These are phyloP conservation scores for Potorous gilbertii DNA, from an alignment of 2,797 vertebrate genomes.

Conservation along the genomic window DNA sequence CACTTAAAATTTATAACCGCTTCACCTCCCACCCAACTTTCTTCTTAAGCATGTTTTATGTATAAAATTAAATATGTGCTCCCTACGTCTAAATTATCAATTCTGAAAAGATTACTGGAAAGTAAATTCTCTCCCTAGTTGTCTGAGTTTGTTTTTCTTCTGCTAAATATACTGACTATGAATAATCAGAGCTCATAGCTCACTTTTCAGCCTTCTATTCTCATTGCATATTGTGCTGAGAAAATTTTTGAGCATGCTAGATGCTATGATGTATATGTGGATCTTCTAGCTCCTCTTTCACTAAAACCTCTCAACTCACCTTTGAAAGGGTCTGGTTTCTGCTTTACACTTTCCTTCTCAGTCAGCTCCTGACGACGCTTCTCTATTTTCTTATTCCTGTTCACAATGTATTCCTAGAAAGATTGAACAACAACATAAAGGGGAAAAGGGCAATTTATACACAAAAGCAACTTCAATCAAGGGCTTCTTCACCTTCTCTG, in stretches of 20 bases:
- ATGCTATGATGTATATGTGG: not conserved
- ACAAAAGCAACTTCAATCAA: not conserved
- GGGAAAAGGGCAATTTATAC: not conserved
- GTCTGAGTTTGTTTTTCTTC: not conserved
- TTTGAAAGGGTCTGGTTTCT: slow-evolving; percentile 85
- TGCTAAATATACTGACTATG: not conserved
- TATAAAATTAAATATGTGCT: not conserved
- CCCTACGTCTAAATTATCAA: not conserved
- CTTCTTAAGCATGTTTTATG: not conserved
- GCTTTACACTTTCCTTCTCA: slow-evolving; percentile 82
- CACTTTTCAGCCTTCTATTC: not conserved
- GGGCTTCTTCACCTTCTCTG: not conserved
- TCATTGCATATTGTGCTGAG: not conserved
- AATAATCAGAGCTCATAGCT: not conserved
- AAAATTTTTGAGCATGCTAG: accelerated
- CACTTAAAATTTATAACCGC: not conserved
- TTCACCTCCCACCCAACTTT: not conserved
- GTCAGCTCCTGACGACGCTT: slow-evolving; percentile 85
- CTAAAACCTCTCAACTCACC: slow-evolving; percentile 65
- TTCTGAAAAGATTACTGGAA: not conserved
- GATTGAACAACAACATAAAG: not conserved
- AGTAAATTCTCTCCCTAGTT: not conserved
- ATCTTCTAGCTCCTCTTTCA: not conserved
- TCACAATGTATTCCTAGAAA: slow-evolving; percentile 85
- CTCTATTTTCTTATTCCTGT: slow-evolving; percentile 87